Base-by-base conservation (phyloP, 2,888 invertebrate species). In the Anoplius nigerrimus region DNA sequence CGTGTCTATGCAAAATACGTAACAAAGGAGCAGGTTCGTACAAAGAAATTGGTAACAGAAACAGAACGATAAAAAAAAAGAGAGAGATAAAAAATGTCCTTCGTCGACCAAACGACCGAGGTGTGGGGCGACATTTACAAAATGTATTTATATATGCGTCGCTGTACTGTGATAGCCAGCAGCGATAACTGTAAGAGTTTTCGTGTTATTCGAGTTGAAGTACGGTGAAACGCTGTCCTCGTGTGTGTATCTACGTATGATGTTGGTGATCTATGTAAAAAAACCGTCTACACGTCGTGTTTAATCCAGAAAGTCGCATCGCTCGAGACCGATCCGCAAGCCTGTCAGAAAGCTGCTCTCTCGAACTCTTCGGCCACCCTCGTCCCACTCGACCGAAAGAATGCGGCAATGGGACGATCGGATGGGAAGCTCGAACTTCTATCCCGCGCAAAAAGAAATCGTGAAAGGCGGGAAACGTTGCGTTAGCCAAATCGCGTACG, bases 11-110 rank as follows among this genome's bases (percentile, higher is more conserved):
- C 42, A 63, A 64, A 62, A 11, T 62, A 13, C 61, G 61, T 18
- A 57, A 64, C 59, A 48, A 62, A 69, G 52, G 66, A 72, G 53
- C 53, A 62, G 60, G 71, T 62, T 66, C 67, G 48, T 62, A 68
- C 56, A 75, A 78, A 58, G 61, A 20, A 34, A 34, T 34, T 13
- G 34, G 8, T 64, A 69, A 69, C 58, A 64, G 45, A 71, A 69
- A 27, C 55, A 21, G 48, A 48, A 16, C n/a, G n/a, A n/a, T n/a
- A 18, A 48, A 45, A 16, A 5, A 60, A 42, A 66, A 48, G 52
- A 52, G 54, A 68, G 51, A 61, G 68, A 72, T 67, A 48, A 58
- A 55, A 52, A 54, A 67, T 54, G 65, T 61, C 72, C 34, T 58
- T 45, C 27, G 22, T 34, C 46, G 34, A n/a, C 55, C 64, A 55